Base-by-base conservation (phyloP, 2,888 invertebrate species). In the Ophion slaviceki region DNA sequence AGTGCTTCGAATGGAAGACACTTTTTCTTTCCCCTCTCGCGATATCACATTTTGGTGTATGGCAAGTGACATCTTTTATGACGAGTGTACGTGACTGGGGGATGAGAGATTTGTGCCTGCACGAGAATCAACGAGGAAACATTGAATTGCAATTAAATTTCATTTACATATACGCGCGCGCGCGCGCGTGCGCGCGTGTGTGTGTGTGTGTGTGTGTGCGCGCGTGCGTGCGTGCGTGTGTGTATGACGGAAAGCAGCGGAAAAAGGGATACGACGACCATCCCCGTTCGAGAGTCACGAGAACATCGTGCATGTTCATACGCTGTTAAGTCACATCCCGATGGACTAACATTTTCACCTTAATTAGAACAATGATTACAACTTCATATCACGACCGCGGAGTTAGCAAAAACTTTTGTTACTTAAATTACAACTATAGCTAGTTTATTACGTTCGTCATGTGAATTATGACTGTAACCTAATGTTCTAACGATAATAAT, bases 71-170 rank as follows among this genome's bases (percentile, higher is more conserved):
- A 40, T 7, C 6, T 61, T 57, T 66, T 36, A 67, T 24, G 28
- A 24, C 10, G 7, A 20, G 20, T 28, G 32, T 36, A 57, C 28
- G 36, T 10, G 20, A 68, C 8, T 57, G 59, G 70, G 53, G 40
- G 8, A 67, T 62, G 68, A 40, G 45, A 71, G 68, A 71, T 64
- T 36, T 40, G 71, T 17, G 8, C 17, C 24, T 68, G n/a, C 10
- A 20, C 28, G 8, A 24, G n/a, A 24, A 68, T 68, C 6, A 64
- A 70, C 40, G 45, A 36, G 53, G 59, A 57, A 24, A 11, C 68
- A 47, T 61, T 82, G 68, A 79, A 83, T 78, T 78, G 68, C 72
- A 72, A 83, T 83, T 78, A 78, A 32, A n/a, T 53, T 45, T 17
- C 28, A 24, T 67, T 47, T 14, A 14, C 2, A 40, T 7, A 40